A percentile compares a stretch with the other conserved stretches of the same genome.
Conservation (phyloP, 2,797 vertebrate species). For the Sebastolobus alascanus region DNA sequence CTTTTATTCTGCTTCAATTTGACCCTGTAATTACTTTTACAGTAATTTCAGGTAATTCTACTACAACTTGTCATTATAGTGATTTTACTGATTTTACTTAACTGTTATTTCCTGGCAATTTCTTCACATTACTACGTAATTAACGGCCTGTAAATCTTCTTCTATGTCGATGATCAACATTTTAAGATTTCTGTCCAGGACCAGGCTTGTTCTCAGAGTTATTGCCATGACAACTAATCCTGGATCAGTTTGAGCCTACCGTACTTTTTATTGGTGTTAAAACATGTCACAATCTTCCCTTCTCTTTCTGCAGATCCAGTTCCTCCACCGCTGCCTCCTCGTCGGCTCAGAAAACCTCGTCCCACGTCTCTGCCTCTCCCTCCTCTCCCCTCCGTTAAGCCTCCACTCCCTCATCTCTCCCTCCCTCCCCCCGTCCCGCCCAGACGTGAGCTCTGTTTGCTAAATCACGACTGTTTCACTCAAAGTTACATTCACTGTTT, state of each 20-base stretch:
- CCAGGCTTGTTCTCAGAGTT: no score
- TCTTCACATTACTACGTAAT: no score
- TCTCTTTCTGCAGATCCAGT: background rate
- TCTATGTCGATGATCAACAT: no score
- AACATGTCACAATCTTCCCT: background rate
- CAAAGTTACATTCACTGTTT: rapidly evolving
- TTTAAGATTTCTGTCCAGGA: no score
- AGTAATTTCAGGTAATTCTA: no score
- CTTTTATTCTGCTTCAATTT: no score
- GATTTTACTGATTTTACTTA: no score
- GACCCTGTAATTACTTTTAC: no score
- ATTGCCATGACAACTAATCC: background rate
- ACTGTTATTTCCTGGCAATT: no score
- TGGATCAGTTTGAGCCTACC: background rate
- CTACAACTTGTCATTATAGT: no score
- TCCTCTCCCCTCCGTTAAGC: constrained; percentile 34
- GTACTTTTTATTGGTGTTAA: background rate
- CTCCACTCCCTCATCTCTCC: background rate
- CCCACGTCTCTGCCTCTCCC: constrained; percentile 54
- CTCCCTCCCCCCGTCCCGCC: constrained; percentile 79
- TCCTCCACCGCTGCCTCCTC: constrained; percentile 68
- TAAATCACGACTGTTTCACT: no score
- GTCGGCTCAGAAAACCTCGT: constrained; percentile 40
- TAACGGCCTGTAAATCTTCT: no score
- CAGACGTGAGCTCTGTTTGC: constrained; percentile 67